phyloP scores from a whole-genome alignment of 53 echinoderm and acorn worm species.

The Luidia sarsii region DNA sequence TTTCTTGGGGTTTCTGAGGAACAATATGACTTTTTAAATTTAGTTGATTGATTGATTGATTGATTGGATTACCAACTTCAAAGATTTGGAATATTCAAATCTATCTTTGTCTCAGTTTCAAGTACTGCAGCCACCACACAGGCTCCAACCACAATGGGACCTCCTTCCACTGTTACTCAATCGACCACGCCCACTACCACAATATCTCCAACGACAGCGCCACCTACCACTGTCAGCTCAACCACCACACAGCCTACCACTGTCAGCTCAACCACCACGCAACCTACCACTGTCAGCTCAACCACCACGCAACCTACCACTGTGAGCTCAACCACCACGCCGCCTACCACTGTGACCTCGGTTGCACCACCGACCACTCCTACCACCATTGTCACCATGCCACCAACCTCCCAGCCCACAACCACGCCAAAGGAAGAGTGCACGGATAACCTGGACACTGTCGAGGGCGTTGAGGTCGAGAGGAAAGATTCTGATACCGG shows the following conservation, averaged over 20 bases:
- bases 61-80: too few species aligned
- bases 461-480: not conserved
- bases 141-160: not conserved
- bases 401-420: not conserved
- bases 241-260: too few species aligned
- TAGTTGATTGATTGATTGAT: too few species aligned
- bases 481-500: not conserved
- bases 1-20: too few species aligned
- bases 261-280: too few species aligned
- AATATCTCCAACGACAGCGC: too few species aligned
- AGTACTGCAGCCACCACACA: conserved; percentile 5
- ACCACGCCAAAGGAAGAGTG: not conserved
- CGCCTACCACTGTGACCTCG: not conserved
- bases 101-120: not conserved
- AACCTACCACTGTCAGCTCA: too few species aligned
- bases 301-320: not conserved
- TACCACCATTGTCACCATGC: not conserved
- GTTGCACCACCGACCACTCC: not conserved
- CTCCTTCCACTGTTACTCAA: too few species aligned
- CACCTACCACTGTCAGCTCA: too few species aligned
- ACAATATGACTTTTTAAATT: too few species aligned
- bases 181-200: too few species aligned
- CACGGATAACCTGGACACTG: not conserved
- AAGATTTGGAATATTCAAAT: not conserved
- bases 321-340: not conserved